Conservation (phyloP, 2,888 invertebrate genomes). For the Agriopis marginaria region DNA sequence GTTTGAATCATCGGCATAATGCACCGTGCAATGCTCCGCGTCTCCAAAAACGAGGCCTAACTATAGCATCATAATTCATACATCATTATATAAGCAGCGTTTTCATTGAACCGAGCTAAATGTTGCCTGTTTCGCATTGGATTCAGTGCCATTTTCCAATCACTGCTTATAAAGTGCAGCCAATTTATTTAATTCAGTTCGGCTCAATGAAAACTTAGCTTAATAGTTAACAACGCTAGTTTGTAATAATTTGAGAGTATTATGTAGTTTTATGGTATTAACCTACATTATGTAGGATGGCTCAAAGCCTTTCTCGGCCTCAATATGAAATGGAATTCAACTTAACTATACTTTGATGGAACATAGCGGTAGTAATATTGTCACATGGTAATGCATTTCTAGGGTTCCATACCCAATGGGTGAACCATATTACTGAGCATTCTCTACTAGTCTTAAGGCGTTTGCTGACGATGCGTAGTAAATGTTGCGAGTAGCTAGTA, state of each 20-base stretch:
- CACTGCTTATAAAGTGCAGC: background rate
- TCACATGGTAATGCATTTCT: background rate
- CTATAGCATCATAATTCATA: background rate
- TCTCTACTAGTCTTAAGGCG: too few species aligned
- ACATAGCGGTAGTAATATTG: background rate
- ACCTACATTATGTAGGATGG: conserved; percentile 30
- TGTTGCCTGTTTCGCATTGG: background rate
- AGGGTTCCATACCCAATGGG: background rate
- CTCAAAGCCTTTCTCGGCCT: conserved; percentile 14
- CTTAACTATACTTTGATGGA: background rate
- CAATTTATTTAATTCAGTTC: background rate
- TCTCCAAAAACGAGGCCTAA: too few species aligned
- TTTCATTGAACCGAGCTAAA: conserved; percentile 2
- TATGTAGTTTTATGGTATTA: conserved; percentile 29
- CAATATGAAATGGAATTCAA: background rate
- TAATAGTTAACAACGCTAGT: conserved; percentile 10
- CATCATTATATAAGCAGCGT: background rate
- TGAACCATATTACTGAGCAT: too few species aligned
- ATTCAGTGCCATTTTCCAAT: background rate
- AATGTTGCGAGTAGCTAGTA: too few species aligned
- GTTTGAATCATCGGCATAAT: too few species aligned
- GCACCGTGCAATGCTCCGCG: too few species aligned
- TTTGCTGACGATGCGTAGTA: too few species aligned
- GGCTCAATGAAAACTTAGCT: background rate
- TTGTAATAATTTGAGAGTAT: conserved; percentile 41